A percentile compares a stretch with the other conserved stretches of the same genome.
phyloP scores from a whole-genome alignment of 1,140 invertebrate species.

The Atopsyche davidsoni region DNA sequence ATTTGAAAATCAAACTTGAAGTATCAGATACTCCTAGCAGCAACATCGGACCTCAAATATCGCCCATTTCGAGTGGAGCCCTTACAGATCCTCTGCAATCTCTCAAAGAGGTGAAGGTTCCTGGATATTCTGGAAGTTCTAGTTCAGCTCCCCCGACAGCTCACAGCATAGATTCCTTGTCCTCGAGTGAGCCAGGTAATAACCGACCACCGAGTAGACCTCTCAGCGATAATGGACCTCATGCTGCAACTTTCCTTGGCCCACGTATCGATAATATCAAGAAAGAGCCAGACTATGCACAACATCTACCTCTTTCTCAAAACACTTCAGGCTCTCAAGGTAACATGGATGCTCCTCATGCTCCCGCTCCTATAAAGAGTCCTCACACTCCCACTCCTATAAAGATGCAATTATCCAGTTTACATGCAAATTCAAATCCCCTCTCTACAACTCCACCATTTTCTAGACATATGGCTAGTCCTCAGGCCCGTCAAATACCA shows the following conservation, averaged over 20 bases:
- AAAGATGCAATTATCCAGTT: slow-evolving; percentile 40
- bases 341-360: slow-evolving; percentile 36
- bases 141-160: slow-evolving; percentile 14
- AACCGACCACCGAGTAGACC: slow-evolving; percentile 44
- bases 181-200: slow-evolving; percentile 43
- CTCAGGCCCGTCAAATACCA: slow-evolving; percentile 43
- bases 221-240: slow-evolving; percentile 38
- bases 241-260: slow-evolving; percentile 46
- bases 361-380: slow-evolving; percentile 42
- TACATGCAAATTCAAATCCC: slow-evolving; percentile 39
- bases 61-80: slow-evolving; percentile 47
- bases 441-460: slow-evolving; percentile 44
- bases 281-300: slow-evolving; percentile 60
- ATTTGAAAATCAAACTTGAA: slow-evolving; percentile 75
- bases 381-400: slow-evolving; percentile 47
- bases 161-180: slow-evolving; percentile 16
- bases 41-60: slow-evolving; percentile 27
- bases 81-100: slow-evolving; percentile 67
- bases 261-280: slow-evolving; percentile 65
- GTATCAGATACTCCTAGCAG: slow-evolving; percentile 46
- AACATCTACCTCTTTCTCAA: slow-evolving; percentile 41
- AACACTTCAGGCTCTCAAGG: slow-evolving; percentile 40
- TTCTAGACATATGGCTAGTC: slow-evolving; percentile 44
- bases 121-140: slow-evolving; percentile 55
- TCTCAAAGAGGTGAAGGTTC: slow-evolving; percentile 74